These are phyloP conservation scores for Acropternis orthonyx DNA, from an alignment of 2,797 vertebrate species.

Conservation along the genomic window DNA sequence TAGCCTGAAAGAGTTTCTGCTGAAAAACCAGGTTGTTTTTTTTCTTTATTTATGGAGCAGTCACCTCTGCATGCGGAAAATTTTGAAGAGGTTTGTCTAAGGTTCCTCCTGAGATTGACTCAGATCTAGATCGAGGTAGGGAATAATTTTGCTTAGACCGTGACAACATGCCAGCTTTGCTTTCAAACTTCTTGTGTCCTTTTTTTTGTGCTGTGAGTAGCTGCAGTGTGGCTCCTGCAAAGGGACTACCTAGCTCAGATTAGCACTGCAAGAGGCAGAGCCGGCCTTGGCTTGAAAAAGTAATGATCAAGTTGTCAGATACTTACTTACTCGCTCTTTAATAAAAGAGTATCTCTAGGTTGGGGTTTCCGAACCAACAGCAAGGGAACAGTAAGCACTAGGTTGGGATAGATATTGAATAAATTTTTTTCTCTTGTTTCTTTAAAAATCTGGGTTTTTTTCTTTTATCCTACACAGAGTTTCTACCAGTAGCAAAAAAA, in stretches of 20 bases:
- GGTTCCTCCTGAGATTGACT: not conserved
- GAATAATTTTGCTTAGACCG: not conserved
- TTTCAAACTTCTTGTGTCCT: not conserved
- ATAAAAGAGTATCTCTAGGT: not conserved
- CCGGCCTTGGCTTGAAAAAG: not conserved
- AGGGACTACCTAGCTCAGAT: not conserved
- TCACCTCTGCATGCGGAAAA: not conserved
- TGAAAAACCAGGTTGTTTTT: not conserved
- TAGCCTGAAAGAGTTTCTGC: not conserved
- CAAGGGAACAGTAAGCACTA: not conserved
- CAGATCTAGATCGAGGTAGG: not conserved
- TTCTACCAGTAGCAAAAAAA: not conserved
- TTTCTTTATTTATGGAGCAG: not conserved
- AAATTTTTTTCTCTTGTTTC: not conserved
- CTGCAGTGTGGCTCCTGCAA: not conserved
- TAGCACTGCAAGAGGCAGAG: not conserved
- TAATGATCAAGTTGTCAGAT: not conserved
- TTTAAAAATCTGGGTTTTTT: not conserved
- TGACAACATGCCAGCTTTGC: not conserved
- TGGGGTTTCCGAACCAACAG: not conserved
- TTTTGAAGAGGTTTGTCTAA: not conserved
- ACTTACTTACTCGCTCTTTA: not conserved
- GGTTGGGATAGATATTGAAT: not conserved
- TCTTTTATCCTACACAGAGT: not conserved
- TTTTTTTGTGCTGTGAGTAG: not conserved